Evolutionary conservation across 2,113 vertebrate species (phyloP).

Genomic region (Leucopternis melanops): DNA sequence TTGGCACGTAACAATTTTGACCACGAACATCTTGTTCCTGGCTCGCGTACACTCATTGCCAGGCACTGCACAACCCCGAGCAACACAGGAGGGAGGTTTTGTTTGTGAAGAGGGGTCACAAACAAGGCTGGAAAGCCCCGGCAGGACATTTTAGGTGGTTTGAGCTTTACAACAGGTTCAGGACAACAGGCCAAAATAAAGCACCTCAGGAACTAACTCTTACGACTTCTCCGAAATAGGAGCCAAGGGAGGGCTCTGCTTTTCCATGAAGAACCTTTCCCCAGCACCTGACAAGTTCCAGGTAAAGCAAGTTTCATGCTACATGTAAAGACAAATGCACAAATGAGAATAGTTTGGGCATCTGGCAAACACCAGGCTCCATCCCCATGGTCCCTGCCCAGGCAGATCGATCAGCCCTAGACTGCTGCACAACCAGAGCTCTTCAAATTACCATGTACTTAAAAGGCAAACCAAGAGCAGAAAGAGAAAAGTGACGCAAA

Average conservation of each 20-base stretch:
- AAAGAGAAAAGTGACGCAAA: not conserved
- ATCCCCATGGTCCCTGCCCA: accelerated
- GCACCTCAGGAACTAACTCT: not conserved
- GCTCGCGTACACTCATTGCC: accelerated
- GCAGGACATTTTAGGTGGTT: not conserved
- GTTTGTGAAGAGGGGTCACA: too few relatives aligned
- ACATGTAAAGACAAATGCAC: accelerated
- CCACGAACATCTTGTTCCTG: not conserved
- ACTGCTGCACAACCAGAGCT: not conserved
- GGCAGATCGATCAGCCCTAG: not conserved
- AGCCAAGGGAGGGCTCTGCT: not conserved
- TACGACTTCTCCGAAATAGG: not conserved
- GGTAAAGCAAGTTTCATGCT: not conserved
- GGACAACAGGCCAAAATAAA: not conserved
- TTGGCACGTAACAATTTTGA: not conserved
- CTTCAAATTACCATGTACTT: accelerated
- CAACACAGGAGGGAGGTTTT: too few relatives aligned
- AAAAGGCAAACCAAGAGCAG: not conserved
- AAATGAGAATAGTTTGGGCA: not conserved
- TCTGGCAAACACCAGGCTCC: not conserved
- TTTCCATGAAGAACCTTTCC: not conserved
- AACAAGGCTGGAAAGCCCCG: not conserved
- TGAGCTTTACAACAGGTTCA: not conserved
- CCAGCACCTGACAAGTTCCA: not conserved
- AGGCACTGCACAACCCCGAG: not conserved